Base-by-base conservation (phyloP, 2,888 invertebrate species). In the Chorisops tibialis region DNA sequence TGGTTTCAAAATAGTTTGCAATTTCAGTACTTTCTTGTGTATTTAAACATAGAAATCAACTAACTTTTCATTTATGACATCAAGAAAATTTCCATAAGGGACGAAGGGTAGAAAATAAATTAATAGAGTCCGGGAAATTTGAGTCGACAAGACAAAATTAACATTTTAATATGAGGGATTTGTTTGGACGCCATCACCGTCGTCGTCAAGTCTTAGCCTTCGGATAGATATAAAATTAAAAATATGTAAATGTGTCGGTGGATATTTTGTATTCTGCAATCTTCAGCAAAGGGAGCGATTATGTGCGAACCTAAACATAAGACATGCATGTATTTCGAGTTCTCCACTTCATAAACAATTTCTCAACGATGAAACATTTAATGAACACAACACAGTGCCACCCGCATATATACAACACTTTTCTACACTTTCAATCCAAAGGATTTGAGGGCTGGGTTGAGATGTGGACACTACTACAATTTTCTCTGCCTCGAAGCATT, bases 281-380 rank as follows among this genome's bases (percentile, higher is more conserved):
- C 18, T n/a, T 16, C 16, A 37, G 37, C 6, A 38, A 35, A 35
- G 19, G 22, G 5, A 37, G 19, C 12, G 19, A 51, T 38, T 6
- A 16, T 39, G 41, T 39, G 38, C 18, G 18, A 19, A 52, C 37
- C 11, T n/a, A n/a, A 37, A 52, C 9, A 19, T 18, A 38, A 6
- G 11, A 18, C 14, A 16, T 52, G 12, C 38, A 18, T 52, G 18
- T 52, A 30, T 35, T n/a, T 16, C 7, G n/a, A 18, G 21, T 52
- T 37, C 37, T 51, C n/a, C 37, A n/a, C 41, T 54, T 37, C 39
- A 54, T 54, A 54, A 64, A 64, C 61, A 64, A 64, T 62, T 61
- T 64, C 52, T 54, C 52, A 43, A 62, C 59, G 59, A 62, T 64
- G 60, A 59, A 64, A 61, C 56, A 59, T 64, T 64, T 64, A 62